Percentiles rank a stretch among this genome's conserved stretches.
Conservation (phyloP, 2,797 vertebrate genomes). For the Pristis pectinata region DNA sequence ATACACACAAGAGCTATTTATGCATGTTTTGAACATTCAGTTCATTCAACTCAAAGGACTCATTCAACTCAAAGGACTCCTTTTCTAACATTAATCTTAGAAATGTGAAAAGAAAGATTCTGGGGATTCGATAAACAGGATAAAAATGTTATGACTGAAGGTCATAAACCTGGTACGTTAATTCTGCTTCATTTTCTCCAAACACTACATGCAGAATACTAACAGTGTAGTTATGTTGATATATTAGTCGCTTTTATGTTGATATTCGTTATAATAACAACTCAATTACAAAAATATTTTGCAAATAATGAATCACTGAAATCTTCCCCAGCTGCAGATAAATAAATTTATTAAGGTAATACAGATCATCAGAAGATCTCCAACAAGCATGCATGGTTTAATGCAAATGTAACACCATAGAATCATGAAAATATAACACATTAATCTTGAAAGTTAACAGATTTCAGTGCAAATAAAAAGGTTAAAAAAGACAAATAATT, state of each 20-base stretch:
- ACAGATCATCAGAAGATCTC: neutral
- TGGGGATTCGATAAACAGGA: neutral
- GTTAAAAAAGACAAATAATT: neutral
- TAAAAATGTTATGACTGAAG: neutral
- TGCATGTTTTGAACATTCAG: neutral
- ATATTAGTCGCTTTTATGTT: too few relatives aligned
- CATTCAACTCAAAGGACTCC: too few relatives aligned
- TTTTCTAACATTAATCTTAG: neutral
- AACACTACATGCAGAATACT: neutral
- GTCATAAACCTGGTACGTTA: neutral
- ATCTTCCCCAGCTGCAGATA: neutral
- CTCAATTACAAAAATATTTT: neutral
- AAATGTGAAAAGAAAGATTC: neutral
- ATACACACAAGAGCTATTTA: neutral
- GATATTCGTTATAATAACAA: neutral
- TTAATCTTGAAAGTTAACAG: neutral
- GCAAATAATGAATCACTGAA: neutral
- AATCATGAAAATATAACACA: neutral
- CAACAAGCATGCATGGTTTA: neutral
- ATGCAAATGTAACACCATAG: neutral
- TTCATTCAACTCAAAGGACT: neutral
- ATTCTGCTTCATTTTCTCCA: neutral
- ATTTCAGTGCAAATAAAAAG: neutral
- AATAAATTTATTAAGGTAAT: neutral
- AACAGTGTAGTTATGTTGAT: too few relatives aligned